Percentiles rank a stretch among this genome's conserved stretches.
phyloP scores from a whole-genome alignment of 2,797 vertebrate genomes.

The Ctenochaetus hawaiiensis region DNA sequence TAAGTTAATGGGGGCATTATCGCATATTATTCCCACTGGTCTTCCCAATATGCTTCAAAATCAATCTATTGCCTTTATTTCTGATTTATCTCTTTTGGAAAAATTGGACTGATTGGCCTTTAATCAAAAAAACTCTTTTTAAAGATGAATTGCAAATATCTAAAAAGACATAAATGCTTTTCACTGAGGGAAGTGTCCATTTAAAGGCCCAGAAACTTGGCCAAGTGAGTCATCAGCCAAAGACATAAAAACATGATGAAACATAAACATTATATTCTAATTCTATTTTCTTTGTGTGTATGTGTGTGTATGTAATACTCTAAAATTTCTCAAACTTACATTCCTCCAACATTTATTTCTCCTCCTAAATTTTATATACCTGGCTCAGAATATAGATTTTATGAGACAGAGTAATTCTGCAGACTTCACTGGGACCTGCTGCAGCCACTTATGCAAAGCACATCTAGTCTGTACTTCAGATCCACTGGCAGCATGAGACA shows the following conservation, averaged over 20 bases:
- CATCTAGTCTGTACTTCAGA: neutral
- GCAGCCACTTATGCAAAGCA: neutral
- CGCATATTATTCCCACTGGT: conserved; percentile 14
- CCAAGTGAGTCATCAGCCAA: neutral
- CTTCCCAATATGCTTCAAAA: conserved; percentile 13
- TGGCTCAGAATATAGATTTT: too few relatives aligned
- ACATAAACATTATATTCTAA: neutral
- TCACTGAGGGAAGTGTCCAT: neutral
- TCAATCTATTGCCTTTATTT: conserved; percentile 15
- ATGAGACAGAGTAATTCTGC: neutral
- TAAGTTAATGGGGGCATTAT: conserved; percentile 41
- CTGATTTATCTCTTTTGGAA: neutral
- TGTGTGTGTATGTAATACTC: neutral
- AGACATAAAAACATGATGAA: neutral
- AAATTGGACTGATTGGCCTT: neutral
- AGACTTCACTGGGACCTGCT: neutral
- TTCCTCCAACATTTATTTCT: neutral
- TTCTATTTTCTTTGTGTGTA: neutral
- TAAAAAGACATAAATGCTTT: conserved; percentile 9
- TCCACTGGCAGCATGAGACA: neutral
- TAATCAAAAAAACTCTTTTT: neutral
- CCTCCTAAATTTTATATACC: too few relatives aligned
- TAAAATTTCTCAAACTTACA: neutral
- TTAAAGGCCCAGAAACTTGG: conserved; percentile 6
- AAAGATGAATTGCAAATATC: conserved; percentile 26